Conservation (phyloP, 2,888 invertebrate genomes). For the Andrena praecox region DNA sequence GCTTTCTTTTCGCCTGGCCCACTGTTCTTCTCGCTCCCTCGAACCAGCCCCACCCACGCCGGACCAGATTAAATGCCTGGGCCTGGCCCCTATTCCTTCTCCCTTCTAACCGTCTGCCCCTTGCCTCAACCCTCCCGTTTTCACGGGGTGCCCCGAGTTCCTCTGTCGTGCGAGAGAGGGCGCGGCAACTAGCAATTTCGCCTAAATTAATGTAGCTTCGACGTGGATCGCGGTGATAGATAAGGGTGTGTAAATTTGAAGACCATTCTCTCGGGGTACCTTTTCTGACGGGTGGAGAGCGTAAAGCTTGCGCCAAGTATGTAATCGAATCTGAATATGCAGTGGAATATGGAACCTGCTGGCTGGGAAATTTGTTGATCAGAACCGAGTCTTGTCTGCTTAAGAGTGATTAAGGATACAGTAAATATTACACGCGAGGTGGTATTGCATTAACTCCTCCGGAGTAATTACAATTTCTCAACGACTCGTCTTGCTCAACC, state of each 20-base stretch:
- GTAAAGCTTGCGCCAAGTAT: background rate
- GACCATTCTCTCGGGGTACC: background rate
- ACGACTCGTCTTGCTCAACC: no score
- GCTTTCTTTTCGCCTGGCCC: constrained; percentile 47
- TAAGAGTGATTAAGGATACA: no score
- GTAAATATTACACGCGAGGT: no score
- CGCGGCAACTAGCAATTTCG: constrained; percentile 25
- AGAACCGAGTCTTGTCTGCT: no score
- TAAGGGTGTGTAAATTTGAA: constrained; percentile 5
- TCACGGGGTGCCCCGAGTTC: background rate
- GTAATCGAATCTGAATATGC: background rate
- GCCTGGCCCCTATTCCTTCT: constrained; percentile 64
- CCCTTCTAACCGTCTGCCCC: background rate
- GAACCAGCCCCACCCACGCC: constrained; percentile 78
- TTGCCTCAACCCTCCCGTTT: background rate
- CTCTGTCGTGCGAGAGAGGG: constrained; percentile 17
- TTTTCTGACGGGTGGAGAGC: background rate
- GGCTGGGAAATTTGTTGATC: no score
- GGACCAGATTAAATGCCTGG: constrained; percentile 79
- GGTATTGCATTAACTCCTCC: no score
- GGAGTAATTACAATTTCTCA: no score
- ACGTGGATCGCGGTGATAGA: constrained; percentile 15
- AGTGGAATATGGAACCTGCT: no score
- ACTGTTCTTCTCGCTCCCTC: constrained; percentile 54
- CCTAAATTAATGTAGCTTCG: constrained; percentile 31